phyloP scores from a whole-genome alignment of 2,113 vertebrate genomes.

The Dasyprocta punctata region DNA sequence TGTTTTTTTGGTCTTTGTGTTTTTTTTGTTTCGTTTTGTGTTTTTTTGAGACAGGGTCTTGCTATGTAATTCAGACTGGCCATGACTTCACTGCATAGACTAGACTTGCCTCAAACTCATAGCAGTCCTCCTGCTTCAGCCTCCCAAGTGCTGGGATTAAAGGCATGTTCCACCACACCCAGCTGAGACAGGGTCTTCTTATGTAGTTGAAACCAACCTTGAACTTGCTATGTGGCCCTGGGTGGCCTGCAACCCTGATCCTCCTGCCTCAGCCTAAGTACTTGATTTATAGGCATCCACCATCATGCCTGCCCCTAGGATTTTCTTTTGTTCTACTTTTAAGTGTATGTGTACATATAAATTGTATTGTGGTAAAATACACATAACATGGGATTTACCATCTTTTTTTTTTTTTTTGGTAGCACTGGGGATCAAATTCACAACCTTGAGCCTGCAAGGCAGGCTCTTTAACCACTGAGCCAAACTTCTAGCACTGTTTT shows the following conservation, averaged over 20 bases:
- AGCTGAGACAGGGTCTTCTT: neutral
- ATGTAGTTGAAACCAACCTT: neutral
- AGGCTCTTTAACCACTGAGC: no score
- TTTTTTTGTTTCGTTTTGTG: neutral
- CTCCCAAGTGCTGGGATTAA: neutral
- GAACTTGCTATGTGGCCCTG: neutral
- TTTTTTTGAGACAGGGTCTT: neutral
- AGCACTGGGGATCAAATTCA: no score
- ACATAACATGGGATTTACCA: neutral
- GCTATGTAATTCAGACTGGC: neutral
- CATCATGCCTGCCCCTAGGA: no score
- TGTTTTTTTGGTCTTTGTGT: no score
- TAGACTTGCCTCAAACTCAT: neutral
- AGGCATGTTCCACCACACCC: neutral
- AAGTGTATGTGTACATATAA: neutral
- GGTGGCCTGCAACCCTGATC: no score
- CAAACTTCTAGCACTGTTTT: no score
- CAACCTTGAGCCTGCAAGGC: no score
- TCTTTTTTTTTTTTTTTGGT: no score
- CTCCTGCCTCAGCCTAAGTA: neutral
- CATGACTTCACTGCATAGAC: neutral
- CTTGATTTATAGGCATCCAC: neutral
- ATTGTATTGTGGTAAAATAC: neutral
- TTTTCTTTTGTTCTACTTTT: neutral
- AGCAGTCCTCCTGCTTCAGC: neutral